Percentiles rank a stretch among this genome's conserved stretches.
Evolutionary conservation across 2,888 invertebrate species (phyloP).

Genomic region (Prenolepis imparis): DNA sequence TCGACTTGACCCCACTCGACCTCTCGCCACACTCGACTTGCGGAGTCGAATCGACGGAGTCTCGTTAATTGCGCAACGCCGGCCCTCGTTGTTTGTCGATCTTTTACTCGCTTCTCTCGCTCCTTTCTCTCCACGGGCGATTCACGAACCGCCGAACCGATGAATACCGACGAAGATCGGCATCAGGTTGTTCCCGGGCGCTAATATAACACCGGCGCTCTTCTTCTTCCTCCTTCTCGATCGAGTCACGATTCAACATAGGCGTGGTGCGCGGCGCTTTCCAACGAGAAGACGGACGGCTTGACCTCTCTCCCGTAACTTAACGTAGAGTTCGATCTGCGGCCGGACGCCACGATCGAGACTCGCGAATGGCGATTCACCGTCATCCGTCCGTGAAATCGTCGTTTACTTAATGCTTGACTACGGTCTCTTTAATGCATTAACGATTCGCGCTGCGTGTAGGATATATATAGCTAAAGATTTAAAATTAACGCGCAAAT

Average conservation of each 20-base stretch:
- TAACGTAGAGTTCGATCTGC: slow-evolving; percentile 58
- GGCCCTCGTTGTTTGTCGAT: slow-evolving; percentile 67
- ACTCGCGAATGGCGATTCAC: slow-evolving; percentile 29
- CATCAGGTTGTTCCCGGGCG: slow-evolving; percentile 67
- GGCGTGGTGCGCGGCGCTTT: slow-evolving; percentile 79
- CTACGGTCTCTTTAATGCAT: background rate
- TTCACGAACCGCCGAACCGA: slow-evolving; percentile 69
- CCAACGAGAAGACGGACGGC: slow-evolving; percentile 79
- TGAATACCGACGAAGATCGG: slow-evolving; percentile 69
- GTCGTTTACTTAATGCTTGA: slow-evolving; percentile 18
- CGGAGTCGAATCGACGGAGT: slow-evolving; percentile 59
- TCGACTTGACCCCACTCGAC: slow-evolving; percentile 50
- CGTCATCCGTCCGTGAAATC: slow-evolving; percentile 47
- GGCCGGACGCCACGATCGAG: slow-evolving; percentile 35
- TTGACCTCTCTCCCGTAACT: slow-evolving; percentile 75
- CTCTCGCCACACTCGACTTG: slow-evolving; percentile 32
- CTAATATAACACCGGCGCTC: slow-evolving; percentile 69
- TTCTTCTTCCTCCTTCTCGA: slow-evolving; percentile 74
- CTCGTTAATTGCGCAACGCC: slow-evolving; percentile 73
- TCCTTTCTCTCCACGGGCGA: slow-evolving; percentile 65
- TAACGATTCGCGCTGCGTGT: background rate
- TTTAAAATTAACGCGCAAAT: background rate
- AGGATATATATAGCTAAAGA: background rate
- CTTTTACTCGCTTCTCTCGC: slow-evolving; percentile 56
- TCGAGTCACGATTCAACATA: slow-evolving; percentile 82